Base-by-base conservation (phyloP, 2,113 vertebrate genomes). In the Bubalus kerabau region DNA sequence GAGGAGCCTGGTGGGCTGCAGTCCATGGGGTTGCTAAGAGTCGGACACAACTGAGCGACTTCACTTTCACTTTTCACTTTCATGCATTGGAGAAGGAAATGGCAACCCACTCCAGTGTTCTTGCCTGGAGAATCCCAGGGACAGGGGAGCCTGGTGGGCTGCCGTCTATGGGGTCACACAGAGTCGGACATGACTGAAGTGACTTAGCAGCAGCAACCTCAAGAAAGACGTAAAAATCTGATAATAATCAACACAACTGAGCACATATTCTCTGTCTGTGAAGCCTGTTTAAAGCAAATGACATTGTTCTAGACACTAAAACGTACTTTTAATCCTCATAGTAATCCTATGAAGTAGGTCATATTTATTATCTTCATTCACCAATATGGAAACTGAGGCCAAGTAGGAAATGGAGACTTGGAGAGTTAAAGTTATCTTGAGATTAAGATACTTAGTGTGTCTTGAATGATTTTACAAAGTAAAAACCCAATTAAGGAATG, bases 401-500 rank as follows among this genome's bases (percentile, higher is more conserved):
- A 71, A 57, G 30, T 87, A 74, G 32, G 36, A 71, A 90, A 94
- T 71, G 52, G 56, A 94, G 26, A 26, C 57, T 16, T 30, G 26
- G 56, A 59, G n/a, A 62, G 17, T 90, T 71, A 56, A 93, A 85
- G 26, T 48, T 64, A 94, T 80, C 32, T 67, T 82, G 67, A 96
- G 23, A 56, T 76, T 81, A 78, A 62, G 21, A 62, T 76, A 88
- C 11, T 94, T 30, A 95, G 7, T 71, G 46, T 90, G 96, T 96
- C 36, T 92, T 87, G 54, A 93, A 85, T 46, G 28, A 43, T 91
- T 87, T 91, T 60, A 91, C 95, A 84, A 97, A 92, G 36, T 90
- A 74, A 90, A 92, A 81, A 50, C 46, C 43, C 36, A 95, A 23
- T 90, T 92, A 95, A 94, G 54, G 83, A 93, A 52, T 90, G 43